Evolutionary conservation across 2,888 invertebrate species (phyloP).

Genomic region (Rapana venosa): DNA sequence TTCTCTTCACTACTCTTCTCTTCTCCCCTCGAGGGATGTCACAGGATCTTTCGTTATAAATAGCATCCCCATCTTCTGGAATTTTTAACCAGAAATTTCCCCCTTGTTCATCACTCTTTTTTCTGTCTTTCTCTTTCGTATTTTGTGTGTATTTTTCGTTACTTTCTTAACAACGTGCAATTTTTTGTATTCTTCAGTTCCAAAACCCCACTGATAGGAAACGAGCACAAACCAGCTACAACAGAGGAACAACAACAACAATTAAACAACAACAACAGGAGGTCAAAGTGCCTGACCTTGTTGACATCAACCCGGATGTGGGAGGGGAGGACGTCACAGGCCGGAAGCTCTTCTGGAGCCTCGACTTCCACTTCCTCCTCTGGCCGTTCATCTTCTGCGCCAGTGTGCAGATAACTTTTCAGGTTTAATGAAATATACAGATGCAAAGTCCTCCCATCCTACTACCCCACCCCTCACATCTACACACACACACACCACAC

Average conservation of each 20-base stretch:
- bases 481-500: no score
- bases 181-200: not conserved
- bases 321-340: slow-evolving; percentile 57
- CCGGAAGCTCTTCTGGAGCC: slow-evolving; percentile 54
- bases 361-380: slow-evolving; percentile 66
- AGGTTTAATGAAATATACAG: slow-evolving; percentile 25
- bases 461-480: no score
- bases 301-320: slow-evolving; percentile 37
- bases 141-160: no score
- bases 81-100: no score
- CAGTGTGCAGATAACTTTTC: slow-evolving; percentile 65
- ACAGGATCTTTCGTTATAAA: no score
- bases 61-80: no score
- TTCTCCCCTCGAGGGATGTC: no score
- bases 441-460: no score
- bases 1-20: no score
- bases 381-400: slow-evolving; percentile 67
- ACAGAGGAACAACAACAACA: not conserved
- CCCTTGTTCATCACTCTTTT: no score
- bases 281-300: slow-evolving; percentile 33
- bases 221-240: not conserved
- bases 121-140: no score
- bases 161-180: no score
- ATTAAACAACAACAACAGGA: not conserved
- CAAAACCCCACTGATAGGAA: not conserved